Conservation (phyloP, 2,888 invertebrate species). For the Caprella mutica region DNA sequence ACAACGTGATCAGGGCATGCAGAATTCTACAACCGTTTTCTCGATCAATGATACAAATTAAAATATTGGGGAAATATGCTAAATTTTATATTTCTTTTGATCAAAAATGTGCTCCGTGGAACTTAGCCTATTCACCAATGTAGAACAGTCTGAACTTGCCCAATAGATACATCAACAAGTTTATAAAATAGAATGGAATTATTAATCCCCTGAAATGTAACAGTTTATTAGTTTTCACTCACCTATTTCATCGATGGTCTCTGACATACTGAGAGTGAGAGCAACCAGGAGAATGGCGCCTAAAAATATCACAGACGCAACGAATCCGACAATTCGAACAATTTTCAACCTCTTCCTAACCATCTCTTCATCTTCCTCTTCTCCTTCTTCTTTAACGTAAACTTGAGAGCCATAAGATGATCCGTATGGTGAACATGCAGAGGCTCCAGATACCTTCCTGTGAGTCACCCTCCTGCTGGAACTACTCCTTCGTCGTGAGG, state of each 20-base stretch:
- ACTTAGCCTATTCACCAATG: too few species aligned
- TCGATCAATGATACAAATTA: too few species aligned
- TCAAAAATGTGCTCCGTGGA: too few species aligned
- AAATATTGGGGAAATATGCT: too few species aligned
- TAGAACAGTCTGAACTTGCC: too few species aligned
- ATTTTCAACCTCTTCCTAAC: conserved; percentile 1
- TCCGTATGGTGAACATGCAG: neutral
- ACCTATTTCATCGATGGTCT: conserved; percentile 6
- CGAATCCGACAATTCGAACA: conserved; percentile 6
- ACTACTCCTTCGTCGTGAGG: conserved; percentile 1
- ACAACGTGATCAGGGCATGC: too few species aligned
- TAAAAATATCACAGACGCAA: neutral
- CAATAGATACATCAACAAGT: too few species aligned
- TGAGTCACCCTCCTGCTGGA: neutral
- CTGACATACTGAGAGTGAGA: conserved; percentile 6
- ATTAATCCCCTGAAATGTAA: too few species aligned
- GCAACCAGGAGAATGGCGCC: conserved; percentile 7
- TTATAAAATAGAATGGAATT: too few species aligned
- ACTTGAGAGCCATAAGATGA: neutral
- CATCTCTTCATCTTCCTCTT: conserved; percentile 4
- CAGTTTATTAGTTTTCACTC: too few species aligned
- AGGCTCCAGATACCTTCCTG: neutral
- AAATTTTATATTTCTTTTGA: too few species aligned
- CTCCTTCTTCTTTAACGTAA: conserved; percentile 3
- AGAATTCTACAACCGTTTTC: too few species aligned